phyloP scores from a whole-genome alignment of 1,140 invertebrate species.

The Riptortus pedestris region DNA sequence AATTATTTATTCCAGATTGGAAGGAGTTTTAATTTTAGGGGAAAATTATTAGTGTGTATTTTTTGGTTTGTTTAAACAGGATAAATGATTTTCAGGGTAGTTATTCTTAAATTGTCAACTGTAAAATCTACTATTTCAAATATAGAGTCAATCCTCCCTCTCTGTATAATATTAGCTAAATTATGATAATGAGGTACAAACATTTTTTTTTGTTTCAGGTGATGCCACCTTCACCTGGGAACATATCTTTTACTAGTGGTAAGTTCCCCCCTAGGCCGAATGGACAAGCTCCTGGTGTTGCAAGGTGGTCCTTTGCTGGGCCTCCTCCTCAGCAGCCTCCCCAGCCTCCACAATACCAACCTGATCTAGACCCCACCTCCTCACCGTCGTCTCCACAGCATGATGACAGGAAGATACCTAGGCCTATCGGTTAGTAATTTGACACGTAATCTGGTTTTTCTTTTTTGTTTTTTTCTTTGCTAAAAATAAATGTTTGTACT shows the following conservation, averaged over 20 bases:
- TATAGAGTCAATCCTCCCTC: no score
- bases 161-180: no score
- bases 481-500: no score
- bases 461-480: no score
- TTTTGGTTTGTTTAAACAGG: no score
- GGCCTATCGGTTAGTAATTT: conserved; percentile 57
- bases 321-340: conserved; percentile 31
- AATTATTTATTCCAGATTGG: no score
- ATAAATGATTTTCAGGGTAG: no score
- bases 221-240: conserved; percentile 29
- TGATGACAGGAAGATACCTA: conserved; percentile 57
- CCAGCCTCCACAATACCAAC: conserved; percentile 1
- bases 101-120: no score
- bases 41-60: no score
- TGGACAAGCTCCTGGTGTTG: conserved; percentile 35
- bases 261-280: conserved; percentile 33
- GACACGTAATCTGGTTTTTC: neutral
- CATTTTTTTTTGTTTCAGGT: conserved; percentile 2
- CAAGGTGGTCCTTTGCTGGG: conserved; percentile 34
- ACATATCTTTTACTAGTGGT: conserved; percentile 10
- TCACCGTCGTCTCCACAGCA: conserved; percentile 54
- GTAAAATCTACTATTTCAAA: no score
- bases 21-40: no score
- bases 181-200: no score
- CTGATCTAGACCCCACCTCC: neutral